Evolutionary conservation across 2,113 vertebrate species (phyloP), one percentile per base, ranked within the genome.

Genomic region (Empidonax alnorum): DNA sequence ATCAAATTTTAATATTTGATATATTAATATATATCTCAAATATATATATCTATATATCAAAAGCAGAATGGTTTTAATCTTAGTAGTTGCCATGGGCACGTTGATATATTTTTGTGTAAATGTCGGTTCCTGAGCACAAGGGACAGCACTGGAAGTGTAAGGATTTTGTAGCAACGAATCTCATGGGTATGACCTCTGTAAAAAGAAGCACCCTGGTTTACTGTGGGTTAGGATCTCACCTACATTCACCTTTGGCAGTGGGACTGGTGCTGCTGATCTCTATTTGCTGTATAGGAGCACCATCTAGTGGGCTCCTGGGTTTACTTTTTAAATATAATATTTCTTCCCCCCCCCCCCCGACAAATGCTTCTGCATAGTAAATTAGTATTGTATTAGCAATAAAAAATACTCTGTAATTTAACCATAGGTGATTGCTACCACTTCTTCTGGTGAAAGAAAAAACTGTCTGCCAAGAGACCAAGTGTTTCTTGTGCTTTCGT

Each of bases 261-360:
- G 35, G 16, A 50, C 27, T 9, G 18, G 2, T 14, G 44, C 44
- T n/a, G 31, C 71, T 56, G 27, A 5, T 23, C 35, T 47, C 11
- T 5, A 46, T 96, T 84, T 71, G 27, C 66, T 68, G 88, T 65
- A 1, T 5, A 27, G 12, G 35, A 75, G 72, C 93, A 72, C 96
- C 96, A 97, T 85, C 96, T 97, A 86, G 96, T 93, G 96, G 94
- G 1, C 0, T 19, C n/a, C 17, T 50, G 27, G 3, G 17, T 73
- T 30, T 58, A 12, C 21, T 50, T 42, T 76, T 44, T 37, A 9
- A 3, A 9, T 33, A 12, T 31, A 14, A 6, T 27, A 10, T 24
- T 55, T 9, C 1, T 9, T 24, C 6, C 35, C 19, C 3, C 25
- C 4, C 9, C 0, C 2, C 5, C 2, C 3, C 11, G 9, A 8